Conservation (phyloP, 2,888 invertebrate genomes). For the Xanthia togata region DNA sequence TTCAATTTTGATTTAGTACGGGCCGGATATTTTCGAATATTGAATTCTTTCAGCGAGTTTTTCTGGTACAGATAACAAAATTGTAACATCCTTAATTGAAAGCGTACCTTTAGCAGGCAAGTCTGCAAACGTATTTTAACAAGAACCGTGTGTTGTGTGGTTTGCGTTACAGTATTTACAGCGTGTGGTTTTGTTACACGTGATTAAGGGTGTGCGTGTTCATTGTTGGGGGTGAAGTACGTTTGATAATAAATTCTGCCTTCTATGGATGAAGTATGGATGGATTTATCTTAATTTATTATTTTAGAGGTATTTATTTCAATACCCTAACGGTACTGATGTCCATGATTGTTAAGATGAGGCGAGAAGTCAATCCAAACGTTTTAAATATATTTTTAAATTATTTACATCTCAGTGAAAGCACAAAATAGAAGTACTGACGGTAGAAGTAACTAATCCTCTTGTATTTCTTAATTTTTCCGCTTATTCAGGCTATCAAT, state of each 20-base stretch:
- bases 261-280: background rate
- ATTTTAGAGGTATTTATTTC: background rate
- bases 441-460: background rate
- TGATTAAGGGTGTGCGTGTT: conserved; percentile 28
- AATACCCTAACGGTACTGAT: background rate
- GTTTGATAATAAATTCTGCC: conserved; percentile 21
- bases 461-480: background rate
- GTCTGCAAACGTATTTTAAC: conserved; percentile 62
- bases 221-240: conserved; percentile 28
- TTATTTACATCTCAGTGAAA: background rate
- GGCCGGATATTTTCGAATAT: conserved; percentile 51
- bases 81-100: conserved; percentile 57
- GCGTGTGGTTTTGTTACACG: conserved; percentile 47
- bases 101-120: conserved; percentile 57
- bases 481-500: background rate
- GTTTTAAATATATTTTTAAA: too few species aligned
- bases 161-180: conserved; percentile 56
- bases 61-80: conserved; percentile 40
- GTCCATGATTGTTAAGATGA: background rate
- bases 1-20: conserved; percentile 44
- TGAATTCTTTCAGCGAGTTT: conserved; percentile 47
- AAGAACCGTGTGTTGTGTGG: conserved; percentile 60
- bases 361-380: background rate
- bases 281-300: background rate
- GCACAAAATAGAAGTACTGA: too few species aligned